Evolutionary conservation across 2,113 vertebrate genomes (phyloP).

Genomic region (Planiliza haematocheilus): DNA sequence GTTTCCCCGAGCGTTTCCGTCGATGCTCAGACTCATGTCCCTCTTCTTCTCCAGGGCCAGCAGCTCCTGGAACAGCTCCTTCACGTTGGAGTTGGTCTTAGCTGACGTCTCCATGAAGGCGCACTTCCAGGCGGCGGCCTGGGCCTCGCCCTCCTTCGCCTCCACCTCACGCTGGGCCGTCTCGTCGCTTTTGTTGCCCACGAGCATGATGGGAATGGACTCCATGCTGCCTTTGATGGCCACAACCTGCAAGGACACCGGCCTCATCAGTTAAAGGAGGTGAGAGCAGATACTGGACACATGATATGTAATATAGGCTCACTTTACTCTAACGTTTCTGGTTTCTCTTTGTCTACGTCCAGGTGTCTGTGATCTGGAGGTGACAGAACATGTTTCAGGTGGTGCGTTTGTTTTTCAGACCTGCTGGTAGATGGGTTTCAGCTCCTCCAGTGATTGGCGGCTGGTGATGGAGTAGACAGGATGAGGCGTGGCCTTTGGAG

Average conservation of each 20-base stretch:
- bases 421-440: slow-evolving; percentile 94
- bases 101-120: slow-evolving; percentile 97
- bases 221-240: slow-evolving; percentile 94
- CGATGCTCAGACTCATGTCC: slow-evolving; percentile 92
- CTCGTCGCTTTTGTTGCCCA: slow-evolving; percentile 96
- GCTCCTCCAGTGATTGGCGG: slow-evolving; percentile 93
- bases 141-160: slow-evolving; percentile 87
- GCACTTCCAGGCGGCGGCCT: slow-evolving; percentile 92
- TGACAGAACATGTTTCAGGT: too few species aligned
- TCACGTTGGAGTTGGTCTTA: slow-evolving; percentile 96
- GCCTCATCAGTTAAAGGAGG: too few species aligned
- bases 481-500: slow-evolving; percentile 96
- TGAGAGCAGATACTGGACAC: too few species aligned
- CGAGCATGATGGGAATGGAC: slow-evolving; percentile 94
- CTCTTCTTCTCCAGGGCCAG: slow-evolving; percentile 93
- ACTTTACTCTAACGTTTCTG: too few species aligned
- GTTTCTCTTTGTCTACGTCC: too few species aligned
- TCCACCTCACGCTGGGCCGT: slow-evolving; percentile 90
- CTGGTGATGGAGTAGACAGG: slow-evolving; percentile 93
- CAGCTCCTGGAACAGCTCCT: slow-evolving; percentile 96
- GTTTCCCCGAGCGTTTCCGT: slow-evolving; percentile 91
- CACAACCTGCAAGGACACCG: slow-evolving; percentile 67
- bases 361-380: too few species aligned
- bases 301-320: too few species aligned
- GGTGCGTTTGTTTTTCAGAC: too few species aligned